Percentiles rank a stretch among this genome's conserved stretches.
Conservation (phyloP, 1,140 invertebrate species). For the Neotoxoptera formosana region DNA sequence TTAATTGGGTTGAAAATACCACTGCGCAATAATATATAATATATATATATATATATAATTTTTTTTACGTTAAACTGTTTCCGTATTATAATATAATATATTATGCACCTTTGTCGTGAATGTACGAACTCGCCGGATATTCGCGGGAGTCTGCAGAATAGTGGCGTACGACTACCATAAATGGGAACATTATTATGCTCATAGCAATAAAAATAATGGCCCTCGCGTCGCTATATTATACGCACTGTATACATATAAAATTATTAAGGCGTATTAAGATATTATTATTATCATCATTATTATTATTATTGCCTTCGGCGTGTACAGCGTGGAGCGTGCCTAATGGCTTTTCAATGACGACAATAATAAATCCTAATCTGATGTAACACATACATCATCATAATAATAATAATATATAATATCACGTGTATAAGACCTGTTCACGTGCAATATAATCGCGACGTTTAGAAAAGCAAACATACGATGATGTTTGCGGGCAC, state of each 20-base stretch:
- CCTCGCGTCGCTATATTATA: not conserved
- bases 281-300: not conserved
- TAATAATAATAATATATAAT: not conserved
- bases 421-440: not conserved
- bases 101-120: not conserved
- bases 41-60: too few relatives aligned
- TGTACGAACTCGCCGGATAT: not conserved
- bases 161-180: not conserved
- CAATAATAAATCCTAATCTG: not conserved
- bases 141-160: not conserved
- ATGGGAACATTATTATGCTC: not conserved
- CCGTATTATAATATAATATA: not conserved
- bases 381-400: not conserved
- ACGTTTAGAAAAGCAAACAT: not conserved
- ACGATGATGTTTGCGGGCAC: not conserved
- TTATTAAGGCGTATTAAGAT: not conserved
- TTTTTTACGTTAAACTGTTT: too few relatives aligned
- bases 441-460: not conserved
- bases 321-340: not conserved
- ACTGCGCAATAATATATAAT: too few relatives aligned
- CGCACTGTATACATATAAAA: not conserved
- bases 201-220: not conserved
- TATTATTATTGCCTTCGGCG: not conserved
- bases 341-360: not conserved
- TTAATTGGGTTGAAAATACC: too few relatives aligned